phyloP scores from a whole-genome alignment of 2,113 vertebrate genomes.

The Coracopsis vasa region DNA sequence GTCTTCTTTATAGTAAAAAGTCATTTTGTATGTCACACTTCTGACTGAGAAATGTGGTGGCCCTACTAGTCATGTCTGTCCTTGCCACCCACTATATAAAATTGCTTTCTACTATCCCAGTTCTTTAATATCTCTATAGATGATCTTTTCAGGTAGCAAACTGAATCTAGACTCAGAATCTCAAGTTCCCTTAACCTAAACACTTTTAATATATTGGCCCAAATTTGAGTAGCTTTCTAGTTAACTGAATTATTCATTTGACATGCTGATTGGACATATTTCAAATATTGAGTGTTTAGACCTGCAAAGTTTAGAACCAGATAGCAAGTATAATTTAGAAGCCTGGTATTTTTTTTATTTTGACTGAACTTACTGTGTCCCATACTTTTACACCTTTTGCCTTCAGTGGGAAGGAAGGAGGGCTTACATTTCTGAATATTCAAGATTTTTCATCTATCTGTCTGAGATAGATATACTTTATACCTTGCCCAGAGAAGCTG shows the following conservation, averaged over 20 bases:
- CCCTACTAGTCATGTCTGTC: not conserved
- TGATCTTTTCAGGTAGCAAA: not conserved
- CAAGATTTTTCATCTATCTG: not conserved
- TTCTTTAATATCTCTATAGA: not conserved
- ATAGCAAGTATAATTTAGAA: not conserved
- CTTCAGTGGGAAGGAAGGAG: not conserved
- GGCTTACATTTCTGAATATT: not conserved
- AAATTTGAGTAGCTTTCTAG: not conserved
- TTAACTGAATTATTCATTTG: conserved; percentile 18
- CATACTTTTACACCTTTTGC: not conserved
- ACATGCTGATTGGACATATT: not conserved
- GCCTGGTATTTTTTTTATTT: not conserved
- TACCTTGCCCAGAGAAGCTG: not conserved
- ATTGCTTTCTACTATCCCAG: not conserved
- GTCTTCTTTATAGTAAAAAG: not conserved
- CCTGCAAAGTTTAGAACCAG: not conserved
- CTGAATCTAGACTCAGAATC: not conserved
- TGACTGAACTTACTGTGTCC: not conserved
- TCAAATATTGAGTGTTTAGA: not conserved
- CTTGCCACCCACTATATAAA: not conserved
- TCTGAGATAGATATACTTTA: not conserved
- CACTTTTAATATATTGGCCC: not conserved
- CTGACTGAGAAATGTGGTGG: not conserved
- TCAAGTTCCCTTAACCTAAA: not conserved
- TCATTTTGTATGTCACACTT: not conserved